Conservation (phyloP, 2,888 invertebrate species). For the Eugnorisma glareosa region DNA sequence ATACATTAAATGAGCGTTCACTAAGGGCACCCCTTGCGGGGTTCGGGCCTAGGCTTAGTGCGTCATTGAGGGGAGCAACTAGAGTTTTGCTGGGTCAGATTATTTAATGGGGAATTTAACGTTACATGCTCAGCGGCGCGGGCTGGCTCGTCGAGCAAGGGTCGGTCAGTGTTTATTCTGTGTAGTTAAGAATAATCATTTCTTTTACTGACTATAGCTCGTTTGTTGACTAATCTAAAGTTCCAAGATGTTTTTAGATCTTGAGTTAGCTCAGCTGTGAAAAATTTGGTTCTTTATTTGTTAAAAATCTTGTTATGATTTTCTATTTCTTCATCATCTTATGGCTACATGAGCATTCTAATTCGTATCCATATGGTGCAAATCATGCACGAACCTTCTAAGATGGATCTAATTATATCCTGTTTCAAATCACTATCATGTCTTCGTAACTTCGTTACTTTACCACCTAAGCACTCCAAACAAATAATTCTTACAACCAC, state of each 20-base stretch:
- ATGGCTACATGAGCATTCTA: background rate
- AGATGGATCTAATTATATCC: background rate
- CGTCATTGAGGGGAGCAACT: too few relatives aligned
- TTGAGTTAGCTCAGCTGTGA: background rate
- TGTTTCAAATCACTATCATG: background rate
- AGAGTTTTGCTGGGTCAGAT: too few relatives aligned
- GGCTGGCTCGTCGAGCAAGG: too few relatives aligned
- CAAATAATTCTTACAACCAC: constrained; percentile 36
- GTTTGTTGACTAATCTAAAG: background rate
- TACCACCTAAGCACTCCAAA: constrained; percentile 19
- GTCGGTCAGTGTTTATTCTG: too few relatives aligned
- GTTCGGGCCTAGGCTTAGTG: too few relatives aligned
- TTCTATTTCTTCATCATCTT: background rate
- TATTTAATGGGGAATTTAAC: too few relatives aligned
- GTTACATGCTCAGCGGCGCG: too few relatives aligned
- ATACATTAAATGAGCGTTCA: too few relatives aligned
- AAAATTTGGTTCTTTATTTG: background rate
- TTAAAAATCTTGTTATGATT: background rate
- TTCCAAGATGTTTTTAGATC: background rate
- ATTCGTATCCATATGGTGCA: background rate
- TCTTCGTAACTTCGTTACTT: constrained; percentile 27
- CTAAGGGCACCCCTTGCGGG: too few relatives aligned
- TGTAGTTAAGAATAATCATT: background rate
- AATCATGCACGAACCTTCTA: background rate
- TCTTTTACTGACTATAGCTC: background rate